Evolutionary conservation across 2,113 vertebrate species (phyloP).

Genomic region (Empidonax alnorum): DNA sequence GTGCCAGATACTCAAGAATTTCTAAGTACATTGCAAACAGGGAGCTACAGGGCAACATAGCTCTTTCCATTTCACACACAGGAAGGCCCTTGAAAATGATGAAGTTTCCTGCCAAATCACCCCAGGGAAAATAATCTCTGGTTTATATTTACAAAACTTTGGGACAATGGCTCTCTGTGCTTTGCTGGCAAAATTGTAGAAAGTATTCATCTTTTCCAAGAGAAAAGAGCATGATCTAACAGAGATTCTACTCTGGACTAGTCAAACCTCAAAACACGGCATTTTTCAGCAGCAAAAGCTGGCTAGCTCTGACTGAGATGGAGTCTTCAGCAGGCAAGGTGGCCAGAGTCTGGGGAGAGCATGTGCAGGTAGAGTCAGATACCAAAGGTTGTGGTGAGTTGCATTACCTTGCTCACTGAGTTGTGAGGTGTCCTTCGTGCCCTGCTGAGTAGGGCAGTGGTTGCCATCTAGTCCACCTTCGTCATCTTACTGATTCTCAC

Average conservation of each 20-base stretch:
- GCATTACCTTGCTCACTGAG: neutral
- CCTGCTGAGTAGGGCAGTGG: neutral
- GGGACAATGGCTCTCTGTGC: neutral
- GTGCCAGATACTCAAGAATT: slow-evolving; percentile 39
- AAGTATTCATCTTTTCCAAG: neutral
- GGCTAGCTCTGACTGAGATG: neutral
- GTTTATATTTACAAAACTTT: neutral
- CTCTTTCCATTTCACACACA: neutral
- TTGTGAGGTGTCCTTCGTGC: neutral
- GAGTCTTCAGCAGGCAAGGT: neutral
- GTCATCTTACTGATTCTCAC: neutral
- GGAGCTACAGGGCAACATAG: neutral
- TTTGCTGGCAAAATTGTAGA: neutral
- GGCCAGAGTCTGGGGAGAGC: neutral
- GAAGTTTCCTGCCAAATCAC: neutral
- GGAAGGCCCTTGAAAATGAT: neutral
- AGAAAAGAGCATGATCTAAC: neutral
- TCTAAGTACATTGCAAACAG: neutral
- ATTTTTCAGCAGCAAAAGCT: neutral
- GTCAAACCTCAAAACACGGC: neutral
- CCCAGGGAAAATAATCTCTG: neutral
- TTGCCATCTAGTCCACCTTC: neutral
- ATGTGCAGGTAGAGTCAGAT: neutral
- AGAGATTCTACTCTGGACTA: neutral
- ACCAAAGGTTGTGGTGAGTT: neutral